Evolutionary conservation across 2,113 vertebrate species (phyloP).

Genomic region (Castor canadensis): DNA sequence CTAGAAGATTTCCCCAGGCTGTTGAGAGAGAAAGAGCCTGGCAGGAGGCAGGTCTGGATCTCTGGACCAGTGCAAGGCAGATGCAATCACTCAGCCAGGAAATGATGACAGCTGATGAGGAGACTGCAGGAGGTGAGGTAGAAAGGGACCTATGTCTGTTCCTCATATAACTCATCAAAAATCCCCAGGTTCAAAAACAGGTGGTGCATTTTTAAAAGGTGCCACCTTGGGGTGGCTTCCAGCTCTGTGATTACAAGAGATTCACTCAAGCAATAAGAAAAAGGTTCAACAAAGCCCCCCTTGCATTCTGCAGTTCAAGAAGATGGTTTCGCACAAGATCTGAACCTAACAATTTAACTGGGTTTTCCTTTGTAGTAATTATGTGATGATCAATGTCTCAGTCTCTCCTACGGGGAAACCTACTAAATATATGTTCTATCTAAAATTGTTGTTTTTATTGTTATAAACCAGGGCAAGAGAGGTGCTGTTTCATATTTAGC

Average conservation of each 20-base stretch:
- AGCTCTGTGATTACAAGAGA: background rate
- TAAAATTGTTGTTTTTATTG: constrained; percentile 76
- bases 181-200: background rate
- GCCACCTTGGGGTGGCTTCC: background rate
- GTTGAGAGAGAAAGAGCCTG: background rate
- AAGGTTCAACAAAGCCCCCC: background rate
- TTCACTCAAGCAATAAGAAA: background rate
- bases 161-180: rapidly evolving
- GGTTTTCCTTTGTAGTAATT: constrained; percentile 67
- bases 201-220: background rate
- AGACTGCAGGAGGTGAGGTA: rapidly evolving
- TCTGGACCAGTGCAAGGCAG: background rate
- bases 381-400: constrained; percentile 63
- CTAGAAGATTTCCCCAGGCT: too few species aligned
- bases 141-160: rapidly evolving
- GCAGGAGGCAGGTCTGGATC: rapidly evolving
- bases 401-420: constrained; percentile 39
- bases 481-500: constrained; percentile 71
- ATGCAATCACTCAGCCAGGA: too few species aligned
- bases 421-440: constrained; percentile 73
- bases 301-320: background rate
- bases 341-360: constrained; percentile 62
- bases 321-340: background rate
- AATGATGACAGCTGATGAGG: background rate
- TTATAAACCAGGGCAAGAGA: constrained; percentile 65